A percentile compares a stretch with the other conserved stretches of the same genome.
These are phyloP conservation scores for Craseonycteris thonglongyai DNA, from an alignment of 2,113 vertebrate genomes.

Conservation along the genomic window DNA sequence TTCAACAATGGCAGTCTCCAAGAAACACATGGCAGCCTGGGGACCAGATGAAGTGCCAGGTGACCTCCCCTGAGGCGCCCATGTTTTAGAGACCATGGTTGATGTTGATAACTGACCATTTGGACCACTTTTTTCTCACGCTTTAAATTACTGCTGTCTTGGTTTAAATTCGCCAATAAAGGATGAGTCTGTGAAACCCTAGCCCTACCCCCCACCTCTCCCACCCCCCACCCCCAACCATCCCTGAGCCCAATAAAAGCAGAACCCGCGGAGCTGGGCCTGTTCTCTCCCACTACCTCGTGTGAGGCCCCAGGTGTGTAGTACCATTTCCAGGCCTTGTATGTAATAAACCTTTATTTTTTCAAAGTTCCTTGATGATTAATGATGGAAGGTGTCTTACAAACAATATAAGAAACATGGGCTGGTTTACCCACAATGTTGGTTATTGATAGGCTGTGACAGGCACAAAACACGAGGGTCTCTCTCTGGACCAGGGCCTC, in stretches of 20 bases:
- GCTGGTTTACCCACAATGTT: not conserved
- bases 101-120: not conserved
- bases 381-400: not conserved
- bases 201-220: not conserved
- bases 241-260: not conserved
- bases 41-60: fast-evolving
- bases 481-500: not conserved
- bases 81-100: not conserved
- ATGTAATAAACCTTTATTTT: not conserved
- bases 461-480: not conserved
- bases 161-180: not conserved
- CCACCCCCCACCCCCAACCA: not conserved
- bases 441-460: not conserved
- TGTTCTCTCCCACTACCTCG: not conserved
- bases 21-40: no score
- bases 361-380: not conserved
- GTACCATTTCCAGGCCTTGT: not conserved
- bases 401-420: not conserved
- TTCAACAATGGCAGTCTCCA: not conserved
- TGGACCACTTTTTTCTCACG: not conserved
- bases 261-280: not conserved
- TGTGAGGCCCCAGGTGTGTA: not conserved
- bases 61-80: fast-evolving
- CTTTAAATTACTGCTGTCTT: not conserved
- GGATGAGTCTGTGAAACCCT: not conserved